A percentile compares a stretch with the other conserved stretches of the same genome.
Evolutionary conservation across 1,140 invertebrate genomes (phyloP).

Genomic region (Bombus pascuorum): DNA sequence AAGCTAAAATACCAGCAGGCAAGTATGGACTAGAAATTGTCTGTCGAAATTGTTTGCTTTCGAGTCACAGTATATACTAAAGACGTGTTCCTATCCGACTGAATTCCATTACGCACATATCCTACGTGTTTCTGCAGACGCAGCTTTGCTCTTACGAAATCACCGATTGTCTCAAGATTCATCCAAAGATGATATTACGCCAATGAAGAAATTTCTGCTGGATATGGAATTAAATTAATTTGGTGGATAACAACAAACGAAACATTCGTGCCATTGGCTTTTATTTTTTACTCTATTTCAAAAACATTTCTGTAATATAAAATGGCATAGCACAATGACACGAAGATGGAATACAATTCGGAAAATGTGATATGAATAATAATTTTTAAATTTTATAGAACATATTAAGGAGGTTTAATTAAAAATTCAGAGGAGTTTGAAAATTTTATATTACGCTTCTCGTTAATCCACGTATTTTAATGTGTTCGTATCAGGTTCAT

Average conservation of each 20-base stretch:
- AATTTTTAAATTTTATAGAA: too few relatives aligned
- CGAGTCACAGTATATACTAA: constrained; percentile 21
- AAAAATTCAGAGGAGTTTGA: neutral
- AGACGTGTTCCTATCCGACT: constrained; percentile 17
- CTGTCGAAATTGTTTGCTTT: constrained; percentile 37
- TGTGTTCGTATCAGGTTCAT: neutral
- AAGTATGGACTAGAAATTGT: constrained; percentile 45
- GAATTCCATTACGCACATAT: constrained; percentile 48
- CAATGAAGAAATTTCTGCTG: too few relatives aligned
- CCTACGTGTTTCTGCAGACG: constrained; percentile 37
- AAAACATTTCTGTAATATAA: neutral
- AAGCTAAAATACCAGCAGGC: neutral
- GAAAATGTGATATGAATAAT: too few relatives aligned
- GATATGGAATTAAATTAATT: neutral
- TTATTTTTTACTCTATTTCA: neutral
- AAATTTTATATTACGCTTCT: neutral
- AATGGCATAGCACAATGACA: neutral
- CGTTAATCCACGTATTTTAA: neutral
- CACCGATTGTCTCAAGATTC: neutral
- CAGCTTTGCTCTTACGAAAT: constrained; percentile 16
- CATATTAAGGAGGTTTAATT: too few relatives aligned
- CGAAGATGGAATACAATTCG: neutral
- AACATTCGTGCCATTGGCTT: neutral
- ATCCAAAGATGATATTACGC: neutral
- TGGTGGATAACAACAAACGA: neutral